A percentile compares a stretch with the other conserved stretches of the same genome.
Conservation (phyloP, 2,113 vertebrate genomes). For the Tetrax tetrax region DNA sequence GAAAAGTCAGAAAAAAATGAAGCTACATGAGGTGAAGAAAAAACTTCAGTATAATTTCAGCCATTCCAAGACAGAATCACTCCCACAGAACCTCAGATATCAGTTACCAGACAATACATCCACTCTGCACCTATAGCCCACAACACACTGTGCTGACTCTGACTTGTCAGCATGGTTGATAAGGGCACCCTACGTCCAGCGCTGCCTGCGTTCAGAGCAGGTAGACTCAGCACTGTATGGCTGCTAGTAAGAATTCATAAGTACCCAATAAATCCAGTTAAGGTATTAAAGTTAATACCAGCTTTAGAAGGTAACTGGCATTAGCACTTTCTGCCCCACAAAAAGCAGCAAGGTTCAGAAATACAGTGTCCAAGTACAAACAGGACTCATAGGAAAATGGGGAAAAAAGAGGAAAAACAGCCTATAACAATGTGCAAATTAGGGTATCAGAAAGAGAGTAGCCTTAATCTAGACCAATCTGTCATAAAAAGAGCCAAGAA, state of each 20-base stretch:
- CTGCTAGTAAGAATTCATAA: not conserved
- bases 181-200: accelerated
- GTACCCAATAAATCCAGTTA: not conserved
- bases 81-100: not conserved
- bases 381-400: not conserved
- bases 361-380: not conserved
- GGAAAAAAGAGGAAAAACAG: not conserved
- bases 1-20: not conserved
- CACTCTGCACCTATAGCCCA: not conserved
- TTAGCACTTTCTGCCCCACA: not conserved
- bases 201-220: not conserved
- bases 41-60: not conserved
- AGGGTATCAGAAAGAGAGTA: not conserved
- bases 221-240: accelerated
- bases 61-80: not conserved
- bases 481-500: not conserved
- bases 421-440: not conserved
- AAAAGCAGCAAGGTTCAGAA: not conserved
- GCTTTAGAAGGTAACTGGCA: not conserved
- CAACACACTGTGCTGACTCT: not conserved
- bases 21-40: not conserved
- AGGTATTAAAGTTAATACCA: not conserved
- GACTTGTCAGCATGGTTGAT: not conserved
- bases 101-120: not conserved
- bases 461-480: not conserved